Percentiles rank a stretch among this genome's conserved stretches.
Evolutionary conservation across 1,140 invertebrate genomes (phyloP).

Genomic region (Lepeophtheirus salmonis): DNA sequence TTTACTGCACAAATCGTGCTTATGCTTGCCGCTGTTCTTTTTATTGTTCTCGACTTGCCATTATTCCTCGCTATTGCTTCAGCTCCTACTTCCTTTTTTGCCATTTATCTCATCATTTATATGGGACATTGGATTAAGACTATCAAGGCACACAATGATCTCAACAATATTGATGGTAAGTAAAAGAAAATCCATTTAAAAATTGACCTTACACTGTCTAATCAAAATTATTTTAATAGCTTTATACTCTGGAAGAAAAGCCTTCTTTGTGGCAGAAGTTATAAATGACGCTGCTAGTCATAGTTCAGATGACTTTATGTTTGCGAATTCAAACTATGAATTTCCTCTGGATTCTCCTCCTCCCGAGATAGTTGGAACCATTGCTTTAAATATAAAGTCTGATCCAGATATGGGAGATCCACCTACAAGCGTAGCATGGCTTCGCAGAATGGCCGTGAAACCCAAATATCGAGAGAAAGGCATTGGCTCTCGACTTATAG

Average conservation of each 20-base stretch:
- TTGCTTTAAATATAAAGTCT: background rate
- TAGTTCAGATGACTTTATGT: background rate
- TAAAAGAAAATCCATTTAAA: too few species aligned
- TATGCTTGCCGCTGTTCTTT: background rate
- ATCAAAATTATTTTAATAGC: too few species aligned
- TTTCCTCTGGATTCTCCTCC: too few species aligned
- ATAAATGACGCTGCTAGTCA: background rate
- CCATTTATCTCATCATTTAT: background rate
- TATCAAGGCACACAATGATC: background rate
- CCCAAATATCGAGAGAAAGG: background rate
- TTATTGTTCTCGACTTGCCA: background rate
- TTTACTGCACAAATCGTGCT: background rate
- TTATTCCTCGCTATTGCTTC: background rate
- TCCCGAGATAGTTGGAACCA: background rate
- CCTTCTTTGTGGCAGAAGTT: background rate
- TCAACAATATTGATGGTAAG: background rate
- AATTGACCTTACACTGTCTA: too few species aligned
- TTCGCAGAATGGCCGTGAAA: background rate
- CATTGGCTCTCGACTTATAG: background rate
- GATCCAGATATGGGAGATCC: conserved; percentile 1
- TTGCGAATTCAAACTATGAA: background rate
- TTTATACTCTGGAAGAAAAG: too few species aligned
- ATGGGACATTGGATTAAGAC: background rate
- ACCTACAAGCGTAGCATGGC: background rate
- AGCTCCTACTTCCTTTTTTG: background rate